Evolutionary conservation across 2,888 invertebrate genomes (phyloP), one percentile per base, ranked within the genome.

Genomic region (Ephialtes manifestator): DNA sequence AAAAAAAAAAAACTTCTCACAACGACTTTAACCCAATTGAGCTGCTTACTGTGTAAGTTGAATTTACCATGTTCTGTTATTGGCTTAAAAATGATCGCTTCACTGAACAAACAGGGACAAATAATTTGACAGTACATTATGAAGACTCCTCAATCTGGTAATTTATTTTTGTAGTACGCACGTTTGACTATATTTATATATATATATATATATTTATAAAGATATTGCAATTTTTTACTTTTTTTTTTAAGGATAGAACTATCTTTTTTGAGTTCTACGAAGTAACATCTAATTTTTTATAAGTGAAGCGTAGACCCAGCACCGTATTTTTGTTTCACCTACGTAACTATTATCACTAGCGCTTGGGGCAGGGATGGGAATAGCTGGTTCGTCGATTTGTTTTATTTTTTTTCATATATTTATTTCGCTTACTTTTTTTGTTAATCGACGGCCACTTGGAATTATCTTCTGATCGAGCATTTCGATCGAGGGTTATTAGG

Each of bases 221-320:
- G 60, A 67, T 70, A 51, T 67, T 65, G 46, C 28, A 60, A 43
- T n/a, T 20, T 65, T 65, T 48, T 67, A 31, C 43, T 75, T 35
- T 68, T 63, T 11, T 15, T 18, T 55, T 11, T 72, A 60, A 18
- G 24, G 63, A 77, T 53, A 58, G 43, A 24, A 58, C 28, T 60
- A 63, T 43, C 31, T 77, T 60, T 43, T 55, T 71, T 80, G 55
- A 70, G n/a, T 43, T 77, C 63, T 79, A 71, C 31, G 67, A 82
- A 67, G 39, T 53, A 78, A 70, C 53, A 24, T 81, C 15, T 83
- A 75, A 67, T 79, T 55, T 39, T 71, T 81, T 80, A 78, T 76
- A 78, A 63, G 86, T 88, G 83, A 90, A 91, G 90, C 91, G 88
- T 88, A 89, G 88, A 90, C 91, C 92, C 92, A 92, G 91, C 92